Evolutionary conservation across 2,797 vertebrate genomes (phyloP).

Genomic region (Amniataba percoides): DNA sequence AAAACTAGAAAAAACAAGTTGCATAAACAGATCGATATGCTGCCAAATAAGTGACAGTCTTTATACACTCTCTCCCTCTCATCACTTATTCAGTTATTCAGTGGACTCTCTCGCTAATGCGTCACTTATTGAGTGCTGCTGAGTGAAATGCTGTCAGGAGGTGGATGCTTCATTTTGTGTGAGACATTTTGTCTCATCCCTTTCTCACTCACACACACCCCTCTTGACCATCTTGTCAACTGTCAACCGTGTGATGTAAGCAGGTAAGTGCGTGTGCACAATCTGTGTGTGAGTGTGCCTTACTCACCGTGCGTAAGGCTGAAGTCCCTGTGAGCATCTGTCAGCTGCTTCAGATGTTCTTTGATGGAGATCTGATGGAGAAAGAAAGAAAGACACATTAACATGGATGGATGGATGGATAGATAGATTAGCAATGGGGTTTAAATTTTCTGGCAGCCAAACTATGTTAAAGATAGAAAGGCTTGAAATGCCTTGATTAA

Average conservation of each 20-base stretch:
- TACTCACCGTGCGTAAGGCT: conserved; percentile 93
- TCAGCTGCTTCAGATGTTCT: conserved; percentile 94
- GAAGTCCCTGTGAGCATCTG: conserved; percentile 93
- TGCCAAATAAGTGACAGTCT: conserved; percentile 16
- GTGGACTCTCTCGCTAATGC: conserved; percentile 12
- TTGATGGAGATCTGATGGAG: conserved; percentile 89
- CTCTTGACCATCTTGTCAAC: conserved; percentile 19
- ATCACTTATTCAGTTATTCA: conserved; percentile 35
- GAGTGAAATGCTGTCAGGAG: conserved; percentile 32
- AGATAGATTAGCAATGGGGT: neutral
- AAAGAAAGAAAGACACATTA: neutral
- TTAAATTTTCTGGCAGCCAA: neutral
- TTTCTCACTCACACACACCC: neutral
- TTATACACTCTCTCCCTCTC: conserved; percentile 9
- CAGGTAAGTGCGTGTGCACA: neutral
- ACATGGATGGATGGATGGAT: conserved; percentile 7
- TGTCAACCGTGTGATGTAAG: conserved; percentile 13
- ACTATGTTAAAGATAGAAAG: neutral
- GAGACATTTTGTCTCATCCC: conserved; percentile 13
- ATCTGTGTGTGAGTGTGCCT: neutral
- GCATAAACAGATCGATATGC: conserved; percentile 46
- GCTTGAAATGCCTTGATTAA: neutral
- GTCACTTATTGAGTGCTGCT: conserved; percentile 19
- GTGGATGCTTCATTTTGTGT: conserved; percentile 14
- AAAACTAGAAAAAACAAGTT: conserved; percentile 38